phyloP scores from a whole-genome alignment of 1,140 invertebrate genomes.

The Brachionus sp. region DNA sequence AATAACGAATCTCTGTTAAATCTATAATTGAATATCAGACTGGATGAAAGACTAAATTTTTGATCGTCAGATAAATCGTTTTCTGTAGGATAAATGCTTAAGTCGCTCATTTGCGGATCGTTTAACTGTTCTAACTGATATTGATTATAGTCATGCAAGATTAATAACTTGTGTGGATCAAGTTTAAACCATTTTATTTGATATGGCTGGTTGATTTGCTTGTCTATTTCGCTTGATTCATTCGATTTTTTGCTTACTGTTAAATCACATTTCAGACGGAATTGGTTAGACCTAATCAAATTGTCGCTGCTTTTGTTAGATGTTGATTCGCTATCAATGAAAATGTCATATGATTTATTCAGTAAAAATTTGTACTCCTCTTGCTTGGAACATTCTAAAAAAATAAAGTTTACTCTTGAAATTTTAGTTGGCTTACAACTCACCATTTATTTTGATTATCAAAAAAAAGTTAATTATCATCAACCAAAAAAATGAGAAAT shows the following conservation, averaged over 20 bases:
- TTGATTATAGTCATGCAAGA: background rate
- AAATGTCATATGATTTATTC: conserved; percentile 10
- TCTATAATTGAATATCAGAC: conserved; percentile 16
- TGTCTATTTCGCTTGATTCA: background rate
- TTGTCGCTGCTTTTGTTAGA: background rate
- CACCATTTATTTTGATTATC: background rate
- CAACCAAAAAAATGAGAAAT: background rate
- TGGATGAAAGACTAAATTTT: background rate
- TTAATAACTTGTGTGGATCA: background rate
- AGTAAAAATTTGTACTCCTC: conserved; percentile 9
- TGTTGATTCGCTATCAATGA: background rate
- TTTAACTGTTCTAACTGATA: background rate
- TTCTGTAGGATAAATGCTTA: background rate
- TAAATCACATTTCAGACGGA: background rate
- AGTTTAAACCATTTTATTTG: conserved; percentile 36
- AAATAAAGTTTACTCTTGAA: background rate
- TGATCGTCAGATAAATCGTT: background rate
- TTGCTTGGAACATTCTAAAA: conserved; percentile 18
- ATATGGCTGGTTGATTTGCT: background rate
- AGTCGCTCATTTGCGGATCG: background rate
- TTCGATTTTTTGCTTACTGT: background rate
- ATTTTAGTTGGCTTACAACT: background rate
- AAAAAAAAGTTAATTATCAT: background rate
- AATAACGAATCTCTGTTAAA: background rate
- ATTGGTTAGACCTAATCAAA: background rate